Evolutionary conservation across 2,797 vertebrate genomes (phyloP).

Genomic region (Rhabdomys pumilio): DNA sequence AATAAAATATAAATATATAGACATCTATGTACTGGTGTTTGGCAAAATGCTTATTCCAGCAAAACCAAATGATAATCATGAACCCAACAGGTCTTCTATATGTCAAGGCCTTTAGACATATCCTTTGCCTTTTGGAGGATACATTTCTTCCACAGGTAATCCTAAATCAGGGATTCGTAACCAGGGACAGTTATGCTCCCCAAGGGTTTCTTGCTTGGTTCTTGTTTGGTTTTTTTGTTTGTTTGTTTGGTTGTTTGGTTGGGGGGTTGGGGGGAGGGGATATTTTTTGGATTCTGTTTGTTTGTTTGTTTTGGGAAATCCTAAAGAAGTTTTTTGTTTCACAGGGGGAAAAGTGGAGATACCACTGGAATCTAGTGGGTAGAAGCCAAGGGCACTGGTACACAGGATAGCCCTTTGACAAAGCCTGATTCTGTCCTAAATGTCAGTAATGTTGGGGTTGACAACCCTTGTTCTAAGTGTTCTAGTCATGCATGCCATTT

Average conservation of each 20-base stretch:
- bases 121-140: conserved; percentile 28
- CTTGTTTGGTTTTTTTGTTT: not conserved
- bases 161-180: conserved; percentile 50
- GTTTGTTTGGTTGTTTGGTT: too few species aligned
- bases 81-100: conserved; percentile 54
- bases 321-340: conserved; percentile 35
- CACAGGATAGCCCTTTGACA: not conserved
- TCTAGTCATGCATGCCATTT: conserved; percentile 63
- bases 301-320: not conserved
- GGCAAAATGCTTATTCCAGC: conserved; percentile 62
- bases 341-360: not conserved
- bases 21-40: conserved; percentile 13
- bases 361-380: not conserved
- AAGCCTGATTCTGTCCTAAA: conserved; percentile 3
- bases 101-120: conserved; percentile 44
- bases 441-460: conserved; percentile 5
- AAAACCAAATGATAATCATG: conserved; percentile 61
- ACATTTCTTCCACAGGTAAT: conserved; percentile 43
- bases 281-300: not conserved
- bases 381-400: not conserved
- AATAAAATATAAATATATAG: conserved; percentile 32
- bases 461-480: conserved; percentile 44
- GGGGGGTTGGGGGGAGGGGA: too few species aligned
- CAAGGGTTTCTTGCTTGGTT: not conserved
- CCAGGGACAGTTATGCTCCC: not conserved